Evolutionary conservation across 2,888 invertebrate species (phyloP), one percentile per base, ranked within the genome.

Genomic region (Odontothrips loti): DNA sequence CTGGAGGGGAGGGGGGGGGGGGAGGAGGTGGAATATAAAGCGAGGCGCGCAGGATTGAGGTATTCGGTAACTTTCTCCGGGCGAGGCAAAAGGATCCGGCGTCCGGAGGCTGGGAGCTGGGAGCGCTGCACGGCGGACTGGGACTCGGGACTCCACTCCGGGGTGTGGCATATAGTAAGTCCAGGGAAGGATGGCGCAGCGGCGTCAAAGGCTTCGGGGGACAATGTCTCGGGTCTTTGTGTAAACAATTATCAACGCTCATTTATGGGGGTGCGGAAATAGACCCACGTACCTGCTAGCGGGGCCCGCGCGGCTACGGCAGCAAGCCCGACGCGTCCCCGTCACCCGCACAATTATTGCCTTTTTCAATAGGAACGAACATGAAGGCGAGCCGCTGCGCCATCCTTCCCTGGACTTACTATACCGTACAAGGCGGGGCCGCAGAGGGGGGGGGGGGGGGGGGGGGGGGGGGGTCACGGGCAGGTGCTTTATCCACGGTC

Each of bases 31-130:
- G 23, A 23, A 23, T n/a, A 68, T 68, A 68, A n/a, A n/a, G 23
- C 20, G 68, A 11, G 68, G 23, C n/a, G 68, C 23, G 68, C 68
- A 23, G 68, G 68, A 68, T 68, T 68, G 68, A 68, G 68, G 68
- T 68, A 68, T 68, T 68, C 68, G 68, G 68, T 68, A 68, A 68
- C 68, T 68, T 68, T 68, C 68, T 68, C 68, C 68, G 23, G 23
- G 68, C 10, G 51, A 20, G 68, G 68, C 68, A 23, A 23, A 11
- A 23, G 58, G 58, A 43, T 43, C 34, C 34, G 34, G 68, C 23
- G 23, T 68, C 68, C 68, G 68, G 68, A 68, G 68, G 23, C 68
- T 68, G 68, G 68, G 68, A 68, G 68, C 68, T 23, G 68, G 68
- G 11, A 20, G 68, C n/a, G 34, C 34, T 43, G 34, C 3, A 6